These are phyloP conservation scores for Diplazon laetatorius DNA, from an alignment of 2,888 invertebrate genomes.

Conservation along the genomic window DNA sequence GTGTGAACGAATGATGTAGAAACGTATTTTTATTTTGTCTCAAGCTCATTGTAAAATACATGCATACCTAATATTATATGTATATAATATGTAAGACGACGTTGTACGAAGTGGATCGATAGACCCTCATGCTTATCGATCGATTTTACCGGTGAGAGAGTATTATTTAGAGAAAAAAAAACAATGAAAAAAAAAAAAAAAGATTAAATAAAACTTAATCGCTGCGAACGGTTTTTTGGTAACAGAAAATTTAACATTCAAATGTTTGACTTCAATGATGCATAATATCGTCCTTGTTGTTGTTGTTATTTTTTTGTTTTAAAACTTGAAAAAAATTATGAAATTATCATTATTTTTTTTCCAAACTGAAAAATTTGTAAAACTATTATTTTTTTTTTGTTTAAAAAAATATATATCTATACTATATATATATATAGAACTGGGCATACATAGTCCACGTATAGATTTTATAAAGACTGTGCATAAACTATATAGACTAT, in stretches of 20 bases:
- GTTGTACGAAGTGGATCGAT: constrained; percentile 31
- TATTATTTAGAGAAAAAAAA: not conserved
- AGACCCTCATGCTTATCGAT: constrained; percentile 32
- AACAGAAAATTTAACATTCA: constrained; percentile 39
- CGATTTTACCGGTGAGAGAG: constrained; percentile 3
- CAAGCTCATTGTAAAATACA: constrained; percentile 51
- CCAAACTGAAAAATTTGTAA: too few species aligned
- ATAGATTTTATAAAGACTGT: too few species aligned
- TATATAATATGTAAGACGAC: constrained; percentile 19
- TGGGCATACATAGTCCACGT: too few species aligned
- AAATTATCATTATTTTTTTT: constrained; percentile 4
- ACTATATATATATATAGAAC: too few species aligned
- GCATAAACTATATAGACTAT: too few species aligned
- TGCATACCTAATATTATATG: constrained; percentile 6
- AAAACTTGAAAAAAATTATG: not conserved
- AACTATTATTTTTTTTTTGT: too few species aligned
- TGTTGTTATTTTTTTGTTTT: not conserved
- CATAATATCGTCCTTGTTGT: not conserved
- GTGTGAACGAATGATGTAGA: constrained; percentile 30
- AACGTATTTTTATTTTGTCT: constrained; percentile 48
- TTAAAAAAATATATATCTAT: too few species aligned
- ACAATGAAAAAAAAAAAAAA: too few species aligned
- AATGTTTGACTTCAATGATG: not conserved
- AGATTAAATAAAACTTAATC: constrained; percentile 17
- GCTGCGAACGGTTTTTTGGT: constrained; percentile 4